These are phyloP conservation scores for Entomobrya proxima DNA, from an alignment of 2,888 invertebrate species.

Conservation along the genomic window DNA sequence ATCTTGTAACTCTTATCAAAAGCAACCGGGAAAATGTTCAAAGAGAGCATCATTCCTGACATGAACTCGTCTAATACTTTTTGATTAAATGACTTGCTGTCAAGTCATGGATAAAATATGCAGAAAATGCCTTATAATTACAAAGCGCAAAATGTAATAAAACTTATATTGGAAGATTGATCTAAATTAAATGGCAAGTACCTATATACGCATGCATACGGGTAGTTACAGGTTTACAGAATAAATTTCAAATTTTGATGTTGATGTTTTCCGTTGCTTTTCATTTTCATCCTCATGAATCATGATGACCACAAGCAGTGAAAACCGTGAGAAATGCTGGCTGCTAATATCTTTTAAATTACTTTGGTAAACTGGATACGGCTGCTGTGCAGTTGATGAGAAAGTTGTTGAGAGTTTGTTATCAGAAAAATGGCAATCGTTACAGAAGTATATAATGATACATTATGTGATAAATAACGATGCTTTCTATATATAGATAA, in stretches of 20 bases:
- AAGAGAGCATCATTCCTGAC: neutral
- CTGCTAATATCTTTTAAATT: neutral
- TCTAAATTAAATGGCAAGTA: neutral
- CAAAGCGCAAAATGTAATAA: neutral
- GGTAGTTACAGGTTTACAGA: neutral
- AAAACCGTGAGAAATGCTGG: neutral
- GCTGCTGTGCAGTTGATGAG: too few species aligned
- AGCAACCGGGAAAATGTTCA: too few species aligned
- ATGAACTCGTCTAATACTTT: neutral
- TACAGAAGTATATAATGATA: neutral
- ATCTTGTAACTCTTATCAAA: too few species aligned
- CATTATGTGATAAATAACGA: too few species aligned
- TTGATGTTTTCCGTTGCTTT: neutral
- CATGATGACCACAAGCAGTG: neutral
- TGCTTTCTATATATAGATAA: too few species aligned
- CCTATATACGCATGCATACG: too few species aligned
- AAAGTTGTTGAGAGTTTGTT: conserved; percentile 17
- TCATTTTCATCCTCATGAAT: neutral
- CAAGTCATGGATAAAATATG: neutral
- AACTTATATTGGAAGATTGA: neutral
- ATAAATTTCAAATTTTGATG: neutral
- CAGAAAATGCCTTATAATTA: neutral
- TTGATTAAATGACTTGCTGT: neutral
- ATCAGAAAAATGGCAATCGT: neutral
- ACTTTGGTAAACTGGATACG: neutral